Evolutionary conservation across 2,113 vertebrate genomes (phyloP), one percentile per base, ranked within the genome.

Genomic region (Lepus americanus): DNA sequence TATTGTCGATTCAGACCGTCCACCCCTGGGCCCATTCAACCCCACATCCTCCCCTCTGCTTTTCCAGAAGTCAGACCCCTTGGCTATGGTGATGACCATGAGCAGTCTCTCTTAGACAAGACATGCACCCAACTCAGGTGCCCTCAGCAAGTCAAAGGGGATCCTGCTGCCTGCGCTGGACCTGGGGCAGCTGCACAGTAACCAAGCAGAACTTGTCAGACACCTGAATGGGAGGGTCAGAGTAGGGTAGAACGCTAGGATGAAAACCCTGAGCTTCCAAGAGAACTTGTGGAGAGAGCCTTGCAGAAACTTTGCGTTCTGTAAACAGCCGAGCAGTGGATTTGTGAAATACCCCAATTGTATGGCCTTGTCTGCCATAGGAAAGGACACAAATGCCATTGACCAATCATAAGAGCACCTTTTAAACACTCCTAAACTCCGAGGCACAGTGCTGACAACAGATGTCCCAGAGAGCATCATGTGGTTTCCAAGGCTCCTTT

Each of bases 361-460:
- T 73, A 9, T 49, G 25, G 55, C 23, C 16, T 87, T 80, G 25
- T 77, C n/a, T 72, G 29, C 67, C 39, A 36, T 69, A 92, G 11
- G 10, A 64, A 33, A 51, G 64, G 20, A 39, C 12, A 25, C 22
- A 31, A 39, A 67, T 82, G 31, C 6, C 17, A 25, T 72, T 66
- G 31, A 13, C n/a, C 53, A 95, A 27, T 33, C n/a, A 59, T 93
- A 33, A 84, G 9, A 25, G 59, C 25, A 22, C 67, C 55, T 39
- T 36, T 84, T 63, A 80, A 91, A 53, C 23, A 4, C n/a, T 17
- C 69, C 76, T n/a, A 17, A 79, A 78, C 44, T 94, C 29, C 77
- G 22, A 83, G 66, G 23, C 33, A n/a, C 78, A 44, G 10, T 86
- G 67, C 10, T 44, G 79, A 73, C 6, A 9, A n/a, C 44, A 44